Evolutionary conservation across 2,113 vertebrate species (phyloP).

Genomic region (Syngnathoides biaculeatus): DNA sequence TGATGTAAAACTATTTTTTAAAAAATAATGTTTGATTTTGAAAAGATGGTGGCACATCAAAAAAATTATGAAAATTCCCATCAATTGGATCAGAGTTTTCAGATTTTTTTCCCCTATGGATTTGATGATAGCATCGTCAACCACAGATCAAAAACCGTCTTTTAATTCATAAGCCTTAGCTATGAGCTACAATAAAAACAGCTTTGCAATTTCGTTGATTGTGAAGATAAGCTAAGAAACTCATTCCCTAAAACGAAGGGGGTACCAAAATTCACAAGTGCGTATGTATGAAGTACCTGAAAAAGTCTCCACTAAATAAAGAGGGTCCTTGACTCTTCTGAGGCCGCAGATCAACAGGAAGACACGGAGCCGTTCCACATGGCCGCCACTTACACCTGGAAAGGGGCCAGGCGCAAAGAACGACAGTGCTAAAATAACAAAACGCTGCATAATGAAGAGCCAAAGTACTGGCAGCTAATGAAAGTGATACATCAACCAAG

Average conservation of each 20-base stretch:
- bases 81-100: too few species aligned
- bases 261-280: too few species aligned
- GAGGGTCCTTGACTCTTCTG: slow-evolving; percentile 85
- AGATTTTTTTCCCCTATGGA: too few species aligned
- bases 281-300: slow-evolving; percentile 74
- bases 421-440: slow-evolving; percentile 54
- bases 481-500: slow-evolving; percentile 71
- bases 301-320: slow-evolving; percentile 80
- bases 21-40: not conserved
- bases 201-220: not conserved
- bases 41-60: not conserved
- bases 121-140: slow-evolving; percentile 20
- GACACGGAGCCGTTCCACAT: slow-evolving; percentile 52
- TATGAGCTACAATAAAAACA: not conserved
- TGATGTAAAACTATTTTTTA: not conserved
- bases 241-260: not conserved
- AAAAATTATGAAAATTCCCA: too few species aligned
- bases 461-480: slow-evolving; percentile 62
- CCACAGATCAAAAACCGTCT: slow-evolving; percentile 14
- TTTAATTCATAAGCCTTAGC: slow-evolving; percentile 18
- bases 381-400: slow-evolving; percentile 65
- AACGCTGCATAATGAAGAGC: slow-evolving; percentile 65
- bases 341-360: slow-evolving; percentile 88
- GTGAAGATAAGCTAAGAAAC: not conserved
- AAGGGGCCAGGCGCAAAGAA: slow-evolving; percentile 45